Conservation (phyloP, 2,797 vertebrate genomes). For the Simalia tracyae region DNA sequence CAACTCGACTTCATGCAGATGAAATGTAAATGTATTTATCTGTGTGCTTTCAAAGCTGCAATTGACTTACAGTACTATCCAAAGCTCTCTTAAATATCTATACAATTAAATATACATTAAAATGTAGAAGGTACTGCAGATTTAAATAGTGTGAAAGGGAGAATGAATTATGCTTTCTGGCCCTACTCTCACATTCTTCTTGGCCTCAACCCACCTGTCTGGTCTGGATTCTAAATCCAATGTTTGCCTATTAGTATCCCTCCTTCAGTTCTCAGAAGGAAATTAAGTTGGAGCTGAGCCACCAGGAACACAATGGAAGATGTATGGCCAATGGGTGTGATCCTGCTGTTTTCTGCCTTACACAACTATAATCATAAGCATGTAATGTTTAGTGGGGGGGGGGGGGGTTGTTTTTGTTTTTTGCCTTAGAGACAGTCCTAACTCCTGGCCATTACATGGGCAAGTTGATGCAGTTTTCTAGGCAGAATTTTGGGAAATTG, state of each 20-base stretch:
- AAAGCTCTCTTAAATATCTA: not conserved
- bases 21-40: slow-evolving; percentile 82
- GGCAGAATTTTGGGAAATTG: not conserved
- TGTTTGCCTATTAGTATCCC: not conserved
- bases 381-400: not conserved
- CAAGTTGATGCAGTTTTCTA: not conserved
- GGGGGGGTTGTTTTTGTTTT: not conserved
- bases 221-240: not conserved
- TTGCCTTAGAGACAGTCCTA: not conserved
- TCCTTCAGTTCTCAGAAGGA: not conserved
- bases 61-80: not conserved
- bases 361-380: not conserved
- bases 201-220: not conserved
- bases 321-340: not conserved
- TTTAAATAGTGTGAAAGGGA: not conserved
- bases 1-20: slow-evolving; percentile 98
- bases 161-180: not conserved
- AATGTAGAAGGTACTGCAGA: not conserved
- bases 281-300: not conserved
- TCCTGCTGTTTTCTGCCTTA: not conserved
- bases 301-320: too few species aligned
- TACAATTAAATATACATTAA: not conserved
- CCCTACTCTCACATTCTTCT: not conserved
- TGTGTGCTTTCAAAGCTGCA: not conserved
- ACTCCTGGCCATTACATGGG: not conserved